Base-by-base conservation (phyloP, 2,888 invertebrate genomes). In the Drosophila meridionalis region DNA sequence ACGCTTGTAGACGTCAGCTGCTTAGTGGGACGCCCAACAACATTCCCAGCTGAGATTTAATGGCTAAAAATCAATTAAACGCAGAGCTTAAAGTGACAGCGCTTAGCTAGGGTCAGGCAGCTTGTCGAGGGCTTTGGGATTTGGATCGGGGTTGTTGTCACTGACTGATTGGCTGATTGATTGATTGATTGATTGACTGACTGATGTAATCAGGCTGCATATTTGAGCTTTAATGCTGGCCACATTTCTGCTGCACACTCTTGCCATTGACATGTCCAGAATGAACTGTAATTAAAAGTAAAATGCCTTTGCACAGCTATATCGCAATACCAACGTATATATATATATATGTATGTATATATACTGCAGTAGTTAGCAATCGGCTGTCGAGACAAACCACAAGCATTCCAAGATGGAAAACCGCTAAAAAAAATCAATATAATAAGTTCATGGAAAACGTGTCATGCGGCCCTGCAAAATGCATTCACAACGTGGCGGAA, bases 371-470 rank as follows among this genome's bases (percentile, higher is more conserved):
- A 43, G 57, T 32, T 57, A 20, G 43, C 42, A 57, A 9, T 42
- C n/a, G 56, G 56, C 42, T 30, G 56, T 42, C 45, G 43, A 20
- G 52, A 73, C 52, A 77, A 82, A 73, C 79, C 52, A 42, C 65
- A 53, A 52, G 30, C 63, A 55, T 79, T 69, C 66, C 63, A 58
- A 68, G 62, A 57, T 68, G 77, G 77, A 69, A 86, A 86, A 69
- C 82, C 55, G 58, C 66, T 87, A 66, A 89, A 56, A 84, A 84
- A 85, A 85, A 85, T 84, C 86, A 86, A 87, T 87, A 81, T 53
- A 56, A 66, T 86, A 85, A 85, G 84, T 89, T 85, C 87, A 85
- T 78, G 84, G 84, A 72, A 84, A 85, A 71, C 63, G 82, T 74
- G 73, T 63, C 73, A 78, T 57, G 42, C 62, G 55, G 59, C 58